Percentiles rank a stretch among this genome's conserved stretches.
Conservation (phyloP, 2,888 invertebrate genomes). For the Epicampocera succincta region DNA sequence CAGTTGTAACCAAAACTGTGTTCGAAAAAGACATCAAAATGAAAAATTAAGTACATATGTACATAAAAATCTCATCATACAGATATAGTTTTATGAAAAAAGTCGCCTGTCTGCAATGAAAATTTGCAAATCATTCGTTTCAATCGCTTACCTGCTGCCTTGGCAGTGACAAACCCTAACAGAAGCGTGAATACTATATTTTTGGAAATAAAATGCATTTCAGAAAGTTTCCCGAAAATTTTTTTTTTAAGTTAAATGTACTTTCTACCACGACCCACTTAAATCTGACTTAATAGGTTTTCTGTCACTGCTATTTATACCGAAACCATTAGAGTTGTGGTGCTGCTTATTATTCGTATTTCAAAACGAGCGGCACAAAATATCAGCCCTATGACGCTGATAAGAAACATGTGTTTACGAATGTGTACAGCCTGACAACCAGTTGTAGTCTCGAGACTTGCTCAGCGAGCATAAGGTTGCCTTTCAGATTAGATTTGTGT, state of each 20-base stretch:
- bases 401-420: constrained; percentile 21
- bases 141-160: constrained; percentile 48
- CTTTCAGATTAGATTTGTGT: constrained; percentile 23
- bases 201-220: constrained; percentile 41
- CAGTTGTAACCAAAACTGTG: constrained; percentile 56
- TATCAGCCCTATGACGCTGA: constrained; percentile 14
- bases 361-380: background rate
- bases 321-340: background rate
- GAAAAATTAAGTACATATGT: background rate
- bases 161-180: background rate
- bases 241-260: constrained; percentile 4
- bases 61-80: background rate
- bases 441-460: constrained; percentile 57
- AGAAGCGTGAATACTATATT: constrained; percentile 10
- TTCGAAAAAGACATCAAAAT: constrained; percentile 9
- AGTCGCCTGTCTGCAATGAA: background rate
- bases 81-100: background rate
- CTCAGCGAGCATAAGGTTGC: background rate
- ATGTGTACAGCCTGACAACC: background rate
- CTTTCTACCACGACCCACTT: background rate
- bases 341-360: constrained; percentile 28
- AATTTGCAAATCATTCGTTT: background rate
- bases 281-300: constrained; percentile 22
- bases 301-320: constrained; percentile 57
- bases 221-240: background rate